Conservation (phyloP, 1,140 invertebrate species). For the Micrasema longulum region DNA sequence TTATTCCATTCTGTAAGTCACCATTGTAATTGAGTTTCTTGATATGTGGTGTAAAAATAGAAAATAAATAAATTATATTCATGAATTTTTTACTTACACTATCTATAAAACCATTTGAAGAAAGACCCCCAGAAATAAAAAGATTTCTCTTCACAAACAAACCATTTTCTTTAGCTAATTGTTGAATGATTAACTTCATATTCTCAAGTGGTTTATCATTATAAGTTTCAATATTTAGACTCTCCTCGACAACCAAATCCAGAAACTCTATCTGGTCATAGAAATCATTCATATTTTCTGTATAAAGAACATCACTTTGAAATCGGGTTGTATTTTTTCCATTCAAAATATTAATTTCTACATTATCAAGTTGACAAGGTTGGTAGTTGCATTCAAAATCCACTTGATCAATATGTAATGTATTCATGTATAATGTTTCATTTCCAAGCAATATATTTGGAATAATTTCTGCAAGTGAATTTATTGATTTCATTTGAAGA, state of each 20-base stretch:
- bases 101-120: constrained; percentile 38
- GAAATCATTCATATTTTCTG: constrained; percentile 39
- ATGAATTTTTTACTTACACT: constrained; percentile 40
- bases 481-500: constrained; percentile 41
- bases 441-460: constrained; percentile 28
- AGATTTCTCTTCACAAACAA: constrained; percentile 44
- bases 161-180: constrained; percentile 37
- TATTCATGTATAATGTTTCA: constrained; percentile 25
- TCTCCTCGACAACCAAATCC: constrained; percentile 41
- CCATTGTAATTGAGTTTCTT: too few species aligned
- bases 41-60: too few species aligned
- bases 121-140: constrained; percentile 37
- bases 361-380: constrained; percentile 53
- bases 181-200: constrained; percentile 35
- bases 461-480: constrained; percentile 45
- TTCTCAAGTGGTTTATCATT: constrained; percentile 43
- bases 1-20: too few species aligned
- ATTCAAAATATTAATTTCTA: constrained; percentile 40
- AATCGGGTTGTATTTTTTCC: constrained; percentile 33
- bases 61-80: too few species aligned
- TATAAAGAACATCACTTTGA: constrained; percentile 51
- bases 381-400: constrained; percentile 46
- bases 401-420: constrained; percentile 50
- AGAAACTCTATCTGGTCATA: constrained; percentile 42
- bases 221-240: constrained; percentile 38